Percentiles rank a stretch among this genome's conserved stretches.
These are phyloP conservation scores for Adelphocoris suturalis DNA, from an alignment of 2,888 invertebrate genomes.

Conservation along the genomic window DNA sequence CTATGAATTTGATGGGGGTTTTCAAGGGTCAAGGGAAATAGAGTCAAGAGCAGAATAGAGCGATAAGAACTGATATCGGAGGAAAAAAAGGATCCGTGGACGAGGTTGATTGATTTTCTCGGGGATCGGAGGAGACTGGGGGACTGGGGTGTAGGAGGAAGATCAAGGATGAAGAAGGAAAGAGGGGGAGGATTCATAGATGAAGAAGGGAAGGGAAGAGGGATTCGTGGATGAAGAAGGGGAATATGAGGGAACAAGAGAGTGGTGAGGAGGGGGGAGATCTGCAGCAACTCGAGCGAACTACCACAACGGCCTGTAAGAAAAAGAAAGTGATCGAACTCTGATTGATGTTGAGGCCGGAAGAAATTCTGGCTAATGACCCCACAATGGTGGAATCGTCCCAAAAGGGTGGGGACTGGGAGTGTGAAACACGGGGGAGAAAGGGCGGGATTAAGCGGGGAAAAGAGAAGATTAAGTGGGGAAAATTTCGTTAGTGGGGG, in stretches of 20 bases:
- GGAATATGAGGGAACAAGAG: background rate
- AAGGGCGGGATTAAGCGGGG: too few relatives aligned
- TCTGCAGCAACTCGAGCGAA: conserved; percentile 29
- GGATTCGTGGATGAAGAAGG: conserved; percentile 7
- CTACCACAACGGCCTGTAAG: background rate
- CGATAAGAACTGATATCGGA: conserved; percentile 2
- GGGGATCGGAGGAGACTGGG: background rate
- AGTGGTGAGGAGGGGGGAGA: background rate
- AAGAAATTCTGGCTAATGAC: conserved; percentile 60
- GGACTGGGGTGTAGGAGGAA: background rate
- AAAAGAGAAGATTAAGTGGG: too few relatives aligned
- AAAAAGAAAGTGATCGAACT: conserved; percentile 43
- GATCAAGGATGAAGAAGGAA: background rate
- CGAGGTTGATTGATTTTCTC: conserved; percentile 10
- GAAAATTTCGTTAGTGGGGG: too few relatives aligned
- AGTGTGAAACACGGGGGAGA: too few relatives aligned
- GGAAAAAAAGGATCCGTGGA: background rate
- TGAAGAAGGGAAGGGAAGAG: too few relatives aligned
- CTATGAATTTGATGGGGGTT: background rate
- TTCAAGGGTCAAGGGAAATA: background rate
- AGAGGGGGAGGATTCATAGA: too few relatives aligned
- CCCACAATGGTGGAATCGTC: background rate
- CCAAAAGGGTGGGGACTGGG: too few relatives aligned
- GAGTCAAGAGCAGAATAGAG: background rate
- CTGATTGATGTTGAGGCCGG: conserved; percentile 60